Base-by-base conservation (phyloP, 2,888 invertebrate species). In the Caradrina clavipalpis region DNA sequence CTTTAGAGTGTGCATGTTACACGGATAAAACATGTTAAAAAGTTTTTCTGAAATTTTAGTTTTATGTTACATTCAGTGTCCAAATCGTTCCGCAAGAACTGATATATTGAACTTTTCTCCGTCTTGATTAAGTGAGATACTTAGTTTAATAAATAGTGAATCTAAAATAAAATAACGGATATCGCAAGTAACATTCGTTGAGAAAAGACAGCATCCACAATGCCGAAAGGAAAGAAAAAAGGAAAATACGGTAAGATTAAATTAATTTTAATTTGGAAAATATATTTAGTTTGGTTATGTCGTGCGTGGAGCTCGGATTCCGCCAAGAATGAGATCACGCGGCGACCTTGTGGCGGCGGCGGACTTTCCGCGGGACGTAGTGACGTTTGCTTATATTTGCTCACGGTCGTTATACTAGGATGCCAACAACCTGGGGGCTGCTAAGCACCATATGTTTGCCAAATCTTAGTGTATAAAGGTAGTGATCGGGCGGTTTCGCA, bases 201-300 rank as follows among this genome's bases (percentile, higher is more conserved):
- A 80, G 67, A 76, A 71, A 78, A 80, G 82, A 79, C 81, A 78
- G 73, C 72, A 85, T 89, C 92, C 93, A 97, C 90, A 95, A 98
- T 98, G 98, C 97, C 97, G 94, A 98, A 97, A 97, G 97, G 97
- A 94, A 97, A 97, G 96, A 97, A 97, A 96, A 97, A 97, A 96
- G 97, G 97, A 96, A 97, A 97, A 96, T 97, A 96, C 95, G 97
- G 97, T 97, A 89, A 96, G 97, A 91, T 73, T 73, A 55, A 6
- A 35, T 65, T 8, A 51, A 70, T 69, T 63, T 56, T 49, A 17
- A 56, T 56, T 51, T 69, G 60, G 58, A 56, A 59, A 73, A 57
- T 75, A 39, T 39, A 51, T 67, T 68, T 69, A 68, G 69, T 62
- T 74, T 63, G 64, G 73, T 73, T 75, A 76, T 80, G 55, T 74